Conservation (phyloP, 2,888 invertebrate species). For the Drosophila limbata region DNA sequence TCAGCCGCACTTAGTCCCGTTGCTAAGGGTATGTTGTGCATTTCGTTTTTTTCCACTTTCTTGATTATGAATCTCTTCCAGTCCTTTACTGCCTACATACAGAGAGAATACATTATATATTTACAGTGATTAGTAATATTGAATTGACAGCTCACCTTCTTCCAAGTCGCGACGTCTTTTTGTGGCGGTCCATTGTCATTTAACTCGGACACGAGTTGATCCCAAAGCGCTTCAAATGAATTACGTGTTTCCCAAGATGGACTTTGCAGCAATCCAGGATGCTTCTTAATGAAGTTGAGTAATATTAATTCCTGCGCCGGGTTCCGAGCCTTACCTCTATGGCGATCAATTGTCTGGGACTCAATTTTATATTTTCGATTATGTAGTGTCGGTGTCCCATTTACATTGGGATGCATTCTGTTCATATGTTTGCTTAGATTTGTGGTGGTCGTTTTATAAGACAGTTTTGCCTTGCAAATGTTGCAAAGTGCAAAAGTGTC, state of each 20-base stretch:
- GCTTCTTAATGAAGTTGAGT: conserved; percentile 63
- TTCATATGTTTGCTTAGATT: conserved; percentile 71
- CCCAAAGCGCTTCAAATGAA: conserved; percentile 59
- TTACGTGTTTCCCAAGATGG: conserved; percentile 66
- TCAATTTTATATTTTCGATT: conserved; percentile 52
- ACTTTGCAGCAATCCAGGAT: conserved; percentile 61
- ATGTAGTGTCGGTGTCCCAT: conserved; percentile 24
- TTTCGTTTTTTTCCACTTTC: conserved; percentile 69
- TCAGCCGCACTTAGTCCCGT: conserved; percentile 63
- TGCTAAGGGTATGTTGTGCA: conserved; percentile 66
- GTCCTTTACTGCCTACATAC: conserved; percentile 61
- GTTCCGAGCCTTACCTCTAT: conserved; percentile 63
- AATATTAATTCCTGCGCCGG: conserved; percentile 58
- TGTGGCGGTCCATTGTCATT: conserved; percentile 61
- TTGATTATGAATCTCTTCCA: conserved; percentile 69
- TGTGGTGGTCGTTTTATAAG: conserved; percentile 70
- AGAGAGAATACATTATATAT: background rate
- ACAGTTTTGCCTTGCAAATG: conserved; percentile 67
- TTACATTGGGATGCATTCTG: conserved; percentile 62
- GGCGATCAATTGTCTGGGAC: conserved; percentile 48
- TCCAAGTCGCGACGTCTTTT: conserved; percentile 66
- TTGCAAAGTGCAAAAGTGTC: conserved; percentile 69
- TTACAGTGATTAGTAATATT: background rate
- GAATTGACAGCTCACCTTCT: conserved; percentile 43
- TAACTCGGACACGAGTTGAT: conserved; percentile 54